Conservation (phyloP, 1,140 invertebrate species). For the Drosophila nannoptera region DNA sequence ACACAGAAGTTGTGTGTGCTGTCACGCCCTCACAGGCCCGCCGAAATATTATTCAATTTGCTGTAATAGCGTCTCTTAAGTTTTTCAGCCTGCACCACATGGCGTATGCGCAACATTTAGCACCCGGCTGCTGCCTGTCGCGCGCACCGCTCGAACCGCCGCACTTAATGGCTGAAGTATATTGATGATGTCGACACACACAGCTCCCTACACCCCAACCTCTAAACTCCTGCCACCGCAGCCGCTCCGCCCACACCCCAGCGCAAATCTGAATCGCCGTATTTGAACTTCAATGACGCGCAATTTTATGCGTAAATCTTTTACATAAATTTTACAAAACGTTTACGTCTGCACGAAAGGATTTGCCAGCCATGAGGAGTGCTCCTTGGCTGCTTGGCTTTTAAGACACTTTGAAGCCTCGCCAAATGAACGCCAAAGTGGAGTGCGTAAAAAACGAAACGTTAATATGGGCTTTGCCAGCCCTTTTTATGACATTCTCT, state of each 20-base stretch:
- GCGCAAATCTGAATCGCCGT: slow-evolving; percentile 63
- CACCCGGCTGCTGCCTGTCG: slow-evolving; percentile 6
- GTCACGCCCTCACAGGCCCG: background rate
- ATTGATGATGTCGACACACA: slow-evolving; percentile 63
- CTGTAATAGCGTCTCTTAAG: slow-evolving; percentile 69
- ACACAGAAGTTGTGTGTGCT: background rate
- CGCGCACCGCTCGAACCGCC: slow-evolving; percentile 11
- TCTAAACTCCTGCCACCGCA: background rate
- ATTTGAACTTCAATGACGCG: slow-evolving; percentile 76
- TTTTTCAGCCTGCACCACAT: slow-evolving; percentile 47
- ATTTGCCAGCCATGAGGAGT: slow-evolving; percentile 41
- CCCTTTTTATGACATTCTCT: slow-evolving; percentile 68
- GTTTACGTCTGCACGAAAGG: slow-evolving; percentile 72
- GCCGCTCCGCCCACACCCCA: background rate
- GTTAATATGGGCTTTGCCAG: slow-evolving; percentile 63
- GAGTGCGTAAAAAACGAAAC: slow-evolving; percentile 66
- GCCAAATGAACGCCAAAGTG: slow-evolving; percentile 28
- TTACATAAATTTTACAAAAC: slow-evolving; percentile 73
- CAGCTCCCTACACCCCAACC: no score
- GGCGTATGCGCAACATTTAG: slow-evolving; percentile 71
- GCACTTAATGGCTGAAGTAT: slow-evolving; percentile 57
- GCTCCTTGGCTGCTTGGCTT: slow-evolving; percentile 36
- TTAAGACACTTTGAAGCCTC: slow-evolving; percentile 49
- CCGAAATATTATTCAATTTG: slow-evolving; percentile 71
- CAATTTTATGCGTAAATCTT: slow-evolving; percentile 77